Percentiles rank a stretch among this genome's conserved stretches.
These are phyloP conservation scores for Natrix natrix DNA, from an alignment of 2,797 vertebrate genomes.

Conservation along the genomic window DNA sequence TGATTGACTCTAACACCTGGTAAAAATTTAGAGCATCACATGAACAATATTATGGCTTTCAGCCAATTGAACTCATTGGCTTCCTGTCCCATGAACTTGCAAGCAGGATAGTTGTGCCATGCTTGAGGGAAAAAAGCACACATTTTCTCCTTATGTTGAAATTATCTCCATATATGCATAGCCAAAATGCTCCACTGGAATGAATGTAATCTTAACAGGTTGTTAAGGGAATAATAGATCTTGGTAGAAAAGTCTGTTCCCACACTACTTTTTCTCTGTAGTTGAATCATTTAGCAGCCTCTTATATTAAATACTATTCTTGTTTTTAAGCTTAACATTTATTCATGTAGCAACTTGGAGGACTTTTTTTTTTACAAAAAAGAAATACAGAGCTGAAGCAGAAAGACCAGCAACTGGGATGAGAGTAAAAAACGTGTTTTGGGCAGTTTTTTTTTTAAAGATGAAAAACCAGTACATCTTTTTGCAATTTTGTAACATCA, in stretches of 20 bases:
- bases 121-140: not conserved
- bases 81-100: not conserved
- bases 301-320: not conserved
- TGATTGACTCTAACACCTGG: conserved; percentile 11
- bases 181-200: not conserved
- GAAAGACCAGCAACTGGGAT: not conserved
- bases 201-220: not conserved
- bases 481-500: not conserved
- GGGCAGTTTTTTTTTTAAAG: not conserved
- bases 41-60: not conserved
- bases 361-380: too few relatives aligned
- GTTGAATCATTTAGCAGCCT: not conserved
- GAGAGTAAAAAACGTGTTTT: not conserved
- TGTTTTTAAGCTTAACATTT: not conserved
- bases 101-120: not conserved
- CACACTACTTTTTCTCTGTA: not conserved
- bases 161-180: not conserved
- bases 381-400: not conserved
- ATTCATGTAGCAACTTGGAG: not conserved
- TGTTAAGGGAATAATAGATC: not conserved
- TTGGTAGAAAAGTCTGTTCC: not conserved
- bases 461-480: not conserved
- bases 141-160: not conserved
- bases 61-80: not conserved
- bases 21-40: not conserved